Base-by-base conservation (phyloP, 37 sponge, comb jelly and placozoan species). In the Spongilla lacustris region DNA sequence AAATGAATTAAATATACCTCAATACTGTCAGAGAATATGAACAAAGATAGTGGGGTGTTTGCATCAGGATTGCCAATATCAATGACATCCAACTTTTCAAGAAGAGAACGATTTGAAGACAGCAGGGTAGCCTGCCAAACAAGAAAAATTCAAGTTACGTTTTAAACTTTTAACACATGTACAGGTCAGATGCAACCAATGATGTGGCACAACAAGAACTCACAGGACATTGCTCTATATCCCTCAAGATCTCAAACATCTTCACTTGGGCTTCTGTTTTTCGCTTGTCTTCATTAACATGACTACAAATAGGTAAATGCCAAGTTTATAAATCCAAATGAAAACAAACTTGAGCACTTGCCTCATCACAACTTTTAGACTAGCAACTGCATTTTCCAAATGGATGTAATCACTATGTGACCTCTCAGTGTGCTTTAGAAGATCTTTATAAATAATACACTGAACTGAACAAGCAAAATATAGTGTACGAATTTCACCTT, bases 211-310 rank as follows among this genome's bases (percentile, higher is more conserved):
- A 71, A 74, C 28, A 19, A 26, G 0, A n/a, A 87, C 85, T 92
- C 33, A 93, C 96, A 23, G 97, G 97, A 38, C 97, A 97, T 37
- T 88, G 93, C 66, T 97, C 96, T 41, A 97, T 83, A 28, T 95
- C 96, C 36, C 89, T 90, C 36, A 97, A 38, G 30, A 97, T 74
- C 30, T 97, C 96, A 92, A 97, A 97, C 93, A 97, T 91, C 66
- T 90, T 90, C 86, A 97, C 89, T 67, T 92, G 96, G 25, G 84
- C 85, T 76, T 97, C 96, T 67, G 96, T 97, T 84, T 94, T 97
- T 28, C 97, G 78, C 67, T 94, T 95, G 84, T 97, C 97, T 49
- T 97, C 97, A 88, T 97, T 97, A 33, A 97, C 93, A 73, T 97
- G 91, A 10, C 96, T 95, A 36, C 11, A 83, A 36, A 37, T 11